Base-by-base conservation (phyloP, 2,888 invertebrate species). In the Gymnosoma rotundatum region DNA sequence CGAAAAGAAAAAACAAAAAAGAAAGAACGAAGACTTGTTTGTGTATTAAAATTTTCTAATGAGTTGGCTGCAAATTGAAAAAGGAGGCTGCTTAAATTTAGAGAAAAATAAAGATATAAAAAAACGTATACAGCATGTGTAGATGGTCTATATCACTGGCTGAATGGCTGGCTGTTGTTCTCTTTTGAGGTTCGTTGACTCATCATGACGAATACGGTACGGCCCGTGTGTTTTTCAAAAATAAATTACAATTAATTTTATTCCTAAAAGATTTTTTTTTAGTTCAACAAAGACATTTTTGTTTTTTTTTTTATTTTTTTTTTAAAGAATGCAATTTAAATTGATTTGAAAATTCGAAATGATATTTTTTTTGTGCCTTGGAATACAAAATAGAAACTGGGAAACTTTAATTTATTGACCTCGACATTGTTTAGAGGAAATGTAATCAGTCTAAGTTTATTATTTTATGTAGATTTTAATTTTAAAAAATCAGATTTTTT, bases 181-280 rank as follows among this genome's bases (percentile, higher is more conserved):
- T 50, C 72, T 73, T 72, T 72, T 52, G 72, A 82, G 84, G 84
- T 84, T 84, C 84, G 81, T 84, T 84, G 84, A 84, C 84, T 84
- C 81, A 84, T 81, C 78, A 58, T 80, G 83, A 80, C 83, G 80
- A 83, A 83, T 83, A n/a, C 36, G 42, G 16, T 32, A 18, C 14
- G 64, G 64, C 10, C n/a, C 32, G 20, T 67, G 38, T 52, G 21
- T 76, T 42, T 32, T 58, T 76, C 3, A 0, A 16, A 18, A 42
- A 10, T 10, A 42, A 56, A 60, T 21, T 54, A 56, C 6, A 25
- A 54, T 1, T n/a, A 18, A 18, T 50, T 50, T 50, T n/a, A 7
- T 50, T 50, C 18, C 18, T 45, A 18, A 36, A 38, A 61, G n/a
- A 50, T 42, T 16, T 54, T 25, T 50, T 8, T 48, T 52, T 14